These are phyloP conservation scores for Hedychridium roseum DNA, from an alignment of 2,888 invertebrate genomes.

Conservation along the genomic window DNA sequence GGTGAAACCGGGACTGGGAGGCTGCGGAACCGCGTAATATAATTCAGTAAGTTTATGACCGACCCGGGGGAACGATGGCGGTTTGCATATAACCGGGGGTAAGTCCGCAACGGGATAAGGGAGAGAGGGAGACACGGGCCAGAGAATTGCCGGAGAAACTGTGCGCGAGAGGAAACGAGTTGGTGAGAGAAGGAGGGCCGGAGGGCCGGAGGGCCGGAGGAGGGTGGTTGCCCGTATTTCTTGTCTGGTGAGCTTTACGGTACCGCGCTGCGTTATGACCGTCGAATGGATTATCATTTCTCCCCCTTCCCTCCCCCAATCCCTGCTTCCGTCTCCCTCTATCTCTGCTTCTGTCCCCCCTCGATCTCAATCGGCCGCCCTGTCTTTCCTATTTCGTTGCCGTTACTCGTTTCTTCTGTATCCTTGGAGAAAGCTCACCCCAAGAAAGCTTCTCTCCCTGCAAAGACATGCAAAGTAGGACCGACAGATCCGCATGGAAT, in stretches of 20 bases:
- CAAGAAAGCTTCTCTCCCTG: conserved; percentile 10
- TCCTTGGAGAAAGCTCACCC: conserved; percentile 36
- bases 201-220: conserved; percentile 13
- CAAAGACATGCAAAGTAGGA: conserved; percentile 47
- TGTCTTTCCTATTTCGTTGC: conserved; percentile 16
- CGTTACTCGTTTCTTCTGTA: conserved; percentile 24
- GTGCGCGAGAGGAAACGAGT: conserved; percentile 11
- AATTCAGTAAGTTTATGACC: conserved; percentile 64
- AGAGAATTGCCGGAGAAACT: conserved; percentile 29
- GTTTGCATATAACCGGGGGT: conserved; percentile 63
- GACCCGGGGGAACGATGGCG: conserved; percentile 58
- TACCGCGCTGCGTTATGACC: conserved; percentile 59
- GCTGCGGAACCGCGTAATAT: conserved; percentile 55
- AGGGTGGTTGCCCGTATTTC: conserved; percentile 60
- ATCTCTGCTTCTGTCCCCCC: no score
- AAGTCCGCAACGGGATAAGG: conserved; percentile 52
- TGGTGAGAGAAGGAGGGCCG: conserved; percentile 10
- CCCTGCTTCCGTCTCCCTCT: conserved; percentile 21
- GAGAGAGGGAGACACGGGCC: conserved; percentile 12
- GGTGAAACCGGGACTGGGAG: conserved; percentile 23
- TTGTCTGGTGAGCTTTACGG: conserved; percentile 63
- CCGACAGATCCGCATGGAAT: conserved; percentile 27
- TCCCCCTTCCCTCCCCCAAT: conserved; percentile 32
- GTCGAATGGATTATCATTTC: conserved; percentile 62
- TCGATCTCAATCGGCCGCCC: conserved; percentile 13